Base-by-base conservation (phyloP, 2,113 vertebrate genomes). In the Cynopterus brachyotis region DNA sequence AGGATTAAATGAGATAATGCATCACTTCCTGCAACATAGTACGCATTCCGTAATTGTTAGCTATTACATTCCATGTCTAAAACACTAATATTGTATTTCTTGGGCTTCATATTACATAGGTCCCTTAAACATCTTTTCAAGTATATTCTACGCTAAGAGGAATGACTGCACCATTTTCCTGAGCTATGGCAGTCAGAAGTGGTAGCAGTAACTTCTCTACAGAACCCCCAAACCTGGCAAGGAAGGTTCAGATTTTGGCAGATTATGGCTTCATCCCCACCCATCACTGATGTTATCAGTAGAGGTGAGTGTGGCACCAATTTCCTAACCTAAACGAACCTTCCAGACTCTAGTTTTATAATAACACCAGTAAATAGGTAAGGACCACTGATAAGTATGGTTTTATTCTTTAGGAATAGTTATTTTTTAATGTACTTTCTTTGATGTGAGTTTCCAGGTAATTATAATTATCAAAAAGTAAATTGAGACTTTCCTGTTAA, bases 301-400 rank as follows among this genome's bases (percentile, higher is more conserved):
- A 96, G 79, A 97, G 88, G 94, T 97, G 88, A 97, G 94, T 96
- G 55, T 96, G 95, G 24, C 76, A 78, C 47, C 32, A 67, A 13
- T 88, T 92, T 90, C 26, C 26, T 95, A 30, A n/a, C 59, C 57
- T 89, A 89, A 93, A 81, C 55, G 86, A 76, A 92, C 10, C 6
- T 93, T 96, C 20, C 16, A 55, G 19, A 84, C 50, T 81, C 84
- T 82, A 85, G 24, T 55, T 80, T 92, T 45, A 70, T 80, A 64
- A 19, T 91, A 9, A 67, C 86, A 12, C 47, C 82, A 67, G 47
- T 93, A 67, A 93, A 53, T 59, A 81, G 67, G 13, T 87, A 82
- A 86, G 81, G 45, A 85, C 35, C 40, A 91, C 47, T 62, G 10
- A 26, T 82, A 72, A 60, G 6, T 62, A 70, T 88, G 20, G 81